Evolutionary conservation across 2,113 vertebrate genomes (phyloP).

Genomic region (Mugil cephalus): DNA sequence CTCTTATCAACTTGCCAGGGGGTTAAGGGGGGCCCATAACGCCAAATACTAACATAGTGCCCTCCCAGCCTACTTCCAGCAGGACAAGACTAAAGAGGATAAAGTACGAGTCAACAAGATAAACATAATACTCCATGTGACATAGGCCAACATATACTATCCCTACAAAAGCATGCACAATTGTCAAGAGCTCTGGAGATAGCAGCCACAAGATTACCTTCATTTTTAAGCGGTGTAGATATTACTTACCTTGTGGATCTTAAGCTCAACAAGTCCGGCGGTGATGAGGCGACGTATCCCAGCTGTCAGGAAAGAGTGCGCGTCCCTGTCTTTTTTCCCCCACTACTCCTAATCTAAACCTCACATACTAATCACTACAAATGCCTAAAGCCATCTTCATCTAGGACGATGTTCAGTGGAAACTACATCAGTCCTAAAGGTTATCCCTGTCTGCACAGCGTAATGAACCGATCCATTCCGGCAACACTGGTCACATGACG

Average conservation of each 20-base stretch:
- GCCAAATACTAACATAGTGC: conserved; percentile 20
- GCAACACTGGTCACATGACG: conserved; percentile 53
- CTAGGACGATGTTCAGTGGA: not conserved
- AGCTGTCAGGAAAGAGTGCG: conserved; percentile 6
- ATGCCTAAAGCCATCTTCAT: conserved; percentile 14
- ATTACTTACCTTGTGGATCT: conserved; percentile 62
- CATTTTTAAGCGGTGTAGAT: not conserved
- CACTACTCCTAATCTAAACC: conserved; percentile 1
- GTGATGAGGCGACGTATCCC: conserved; percentile 50
- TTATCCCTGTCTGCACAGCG: not conserved
- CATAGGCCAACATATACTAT: not conserved
- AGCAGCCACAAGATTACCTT: not conserved
- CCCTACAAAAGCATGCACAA: not conserved
- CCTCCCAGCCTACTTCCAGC: conserved; percentile 45
- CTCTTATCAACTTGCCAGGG: conserved; percentile 4
- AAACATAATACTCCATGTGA: conserved; percentile 22
- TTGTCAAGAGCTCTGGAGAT: not conserved
- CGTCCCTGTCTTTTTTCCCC: not conserved
- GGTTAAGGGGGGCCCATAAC: conserved; percentile 6
- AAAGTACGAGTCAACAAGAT: conserved; percentile 35
- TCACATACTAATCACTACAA: conserved; percentile 35
- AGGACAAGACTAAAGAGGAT: conserved; percentile 50
- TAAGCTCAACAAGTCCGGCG: conserved; percentile 16
- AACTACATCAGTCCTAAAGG: conserved; percentile 16
- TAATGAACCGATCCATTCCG: conserved; percentile 16